Percentiles rank a stretch among this genome's conserved stretches.
These are phyloP conservation scores for Pheosia gnoma DNA, from an alignment of 2,888 invertebrate species.

Conservation along the genomic window DNA sequence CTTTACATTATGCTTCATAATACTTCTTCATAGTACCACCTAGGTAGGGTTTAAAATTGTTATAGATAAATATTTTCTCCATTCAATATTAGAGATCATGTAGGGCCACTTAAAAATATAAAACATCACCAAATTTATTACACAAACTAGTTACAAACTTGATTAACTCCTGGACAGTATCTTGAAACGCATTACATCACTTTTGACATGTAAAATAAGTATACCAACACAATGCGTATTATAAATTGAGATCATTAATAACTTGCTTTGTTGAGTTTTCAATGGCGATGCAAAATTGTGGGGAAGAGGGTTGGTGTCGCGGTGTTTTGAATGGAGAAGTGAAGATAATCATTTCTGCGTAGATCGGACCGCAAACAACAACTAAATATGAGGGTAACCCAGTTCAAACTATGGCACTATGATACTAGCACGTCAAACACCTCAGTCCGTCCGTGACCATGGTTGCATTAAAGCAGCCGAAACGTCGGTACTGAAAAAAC, in stretches of 20 bases:
- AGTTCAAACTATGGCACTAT: too few species aligned
- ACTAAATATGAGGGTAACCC: too few species aligned
- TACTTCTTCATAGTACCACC: too few species aligned
- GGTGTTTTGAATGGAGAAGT: neutral
- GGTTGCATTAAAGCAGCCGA: too few species aligned
- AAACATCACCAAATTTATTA: constrained; percentile 42
- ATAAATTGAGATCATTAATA: constrained; percentile 31
- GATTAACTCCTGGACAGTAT: constrained; percentile 54
- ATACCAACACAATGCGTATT: neutral
- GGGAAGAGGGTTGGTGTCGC: neutral
- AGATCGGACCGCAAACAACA: too few species aligned
- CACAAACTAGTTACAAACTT: constrained; percentile 53
- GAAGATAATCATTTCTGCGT: neutral
- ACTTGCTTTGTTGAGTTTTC: constrained; percentile 15
- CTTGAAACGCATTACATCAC: constrained; percentile 27
- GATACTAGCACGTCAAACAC: too few species aligned
- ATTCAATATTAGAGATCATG: neutral
- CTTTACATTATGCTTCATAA: too few species aligned
- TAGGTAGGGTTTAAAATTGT: too few species aligned
- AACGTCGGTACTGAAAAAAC: too few species aligned
- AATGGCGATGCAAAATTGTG: neutral
- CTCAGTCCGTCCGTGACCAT: too few species aligned
- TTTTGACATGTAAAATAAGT: neutral
- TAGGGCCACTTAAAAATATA: neutral
- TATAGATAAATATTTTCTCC: too few species aligned